Conservation (phyloP, 2,113 vertebrate species). For the Gambusia holbrooki region DNA sequence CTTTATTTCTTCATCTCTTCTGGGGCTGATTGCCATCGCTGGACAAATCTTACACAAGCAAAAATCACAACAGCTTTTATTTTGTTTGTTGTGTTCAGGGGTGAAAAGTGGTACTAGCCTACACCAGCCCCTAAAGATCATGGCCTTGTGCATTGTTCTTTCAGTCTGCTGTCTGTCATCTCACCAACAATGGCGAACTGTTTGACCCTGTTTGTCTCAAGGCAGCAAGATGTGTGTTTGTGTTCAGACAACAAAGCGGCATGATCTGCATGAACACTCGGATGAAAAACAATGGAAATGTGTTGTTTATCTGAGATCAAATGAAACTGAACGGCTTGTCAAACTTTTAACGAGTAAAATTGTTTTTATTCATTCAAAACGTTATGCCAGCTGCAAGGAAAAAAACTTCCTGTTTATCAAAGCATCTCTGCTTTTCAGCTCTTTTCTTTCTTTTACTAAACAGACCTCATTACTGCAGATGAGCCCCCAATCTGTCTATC, state of each 20-base stretch:
- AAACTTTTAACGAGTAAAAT: too few relatives aligned
- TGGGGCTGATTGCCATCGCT: background rate
- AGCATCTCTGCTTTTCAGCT: background rate
- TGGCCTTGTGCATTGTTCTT: constrained; percentile 67
- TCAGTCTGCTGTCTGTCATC: constrained; percentile 59
- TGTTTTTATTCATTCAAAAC: too few relatives aligned
- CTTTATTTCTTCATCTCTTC: too few relatives aligned
- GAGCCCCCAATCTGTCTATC: background rate
- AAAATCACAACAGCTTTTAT: constrained; percentile 14
- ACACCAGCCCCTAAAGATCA: constrained; percentile 61
- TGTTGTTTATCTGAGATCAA: constrained; percentile 5
- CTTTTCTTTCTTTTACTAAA: background rate
- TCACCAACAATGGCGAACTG: constrained; percentile 71
- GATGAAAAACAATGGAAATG: constrained; percentile 35
- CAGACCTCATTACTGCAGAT: background rate
- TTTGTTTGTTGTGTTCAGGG: constrained; percentile 2
- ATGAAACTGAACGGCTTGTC: background rate
- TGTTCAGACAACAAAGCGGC: constrained; percentile 57
- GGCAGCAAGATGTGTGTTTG: constrained; percentile 44
- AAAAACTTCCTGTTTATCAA: background rate
- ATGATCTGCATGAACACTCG: constrained; percentile 10
- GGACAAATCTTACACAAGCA: background rate
- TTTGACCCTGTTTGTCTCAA: constrained; percentile 68
- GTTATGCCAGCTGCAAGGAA: too few relatives aligned
- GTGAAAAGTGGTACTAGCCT: constrained; percentile 50